Percentiles rank a stretch among this genome's conserved stretches.
These are phyloP conservation scores for Porites rus DNA, from an alignment of 92 coral and sea anemone genomes.

Conservation along the genomic window DNA sequence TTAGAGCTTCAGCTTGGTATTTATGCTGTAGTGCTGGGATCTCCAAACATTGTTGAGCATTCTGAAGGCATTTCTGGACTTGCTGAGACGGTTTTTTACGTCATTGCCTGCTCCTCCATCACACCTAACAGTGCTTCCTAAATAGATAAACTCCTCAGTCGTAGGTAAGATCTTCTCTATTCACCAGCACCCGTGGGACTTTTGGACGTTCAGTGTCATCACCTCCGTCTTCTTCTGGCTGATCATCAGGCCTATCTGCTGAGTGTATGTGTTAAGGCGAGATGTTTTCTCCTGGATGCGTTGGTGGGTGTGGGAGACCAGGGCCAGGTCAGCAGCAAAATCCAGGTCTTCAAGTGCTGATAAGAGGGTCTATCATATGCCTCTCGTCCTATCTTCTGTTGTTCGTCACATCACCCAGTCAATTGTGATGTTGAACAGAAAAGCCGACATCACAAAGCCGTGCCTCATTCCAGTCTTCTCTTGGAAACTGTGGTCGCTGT, in stretches of 20 bases:
- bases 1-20: conserved; percentile 13
- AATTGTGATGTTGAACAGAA: conserved; percentile 22
- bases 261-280: too few relatives aligned
- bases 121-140: conserved; percentile 17
- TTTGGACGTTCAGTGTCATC: too few relatives aligned
- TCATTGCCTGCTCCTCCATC: conserved; percentile 30
- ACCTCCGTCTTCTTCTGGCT: too few relatives aligned
- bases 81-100: conserved; percentile 5
- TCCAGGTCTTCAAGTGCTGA: background rate
- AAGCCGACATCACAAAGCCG: conserved; percentile 14
- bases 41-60: conserved; percentile 20
- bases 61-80: conserved; percentile 26
- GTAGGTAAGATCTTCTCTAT: background rate
- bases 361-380: conserved; percentile 41
- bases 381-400: background rate
- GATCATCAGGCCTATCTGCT: too few relatives aligned
- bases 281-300: too few relatives aligned
- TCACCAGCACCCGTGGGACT: too few relatives aligned
- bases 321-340: too few relatives aligned
- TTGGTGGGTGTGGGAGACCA: too few relatives aligned
- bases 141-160: conserved; percentile 20
- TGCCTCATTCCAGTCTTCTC: background rate
- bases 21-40: conserved; percentile 24
- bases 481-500: background rate
- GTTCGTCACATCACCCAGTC: conserved; percentile 25